phyloP scores from a whole-genome alignment of 2,113 vertebrate species.

The Ginglymostoma cirratum region DNA sequence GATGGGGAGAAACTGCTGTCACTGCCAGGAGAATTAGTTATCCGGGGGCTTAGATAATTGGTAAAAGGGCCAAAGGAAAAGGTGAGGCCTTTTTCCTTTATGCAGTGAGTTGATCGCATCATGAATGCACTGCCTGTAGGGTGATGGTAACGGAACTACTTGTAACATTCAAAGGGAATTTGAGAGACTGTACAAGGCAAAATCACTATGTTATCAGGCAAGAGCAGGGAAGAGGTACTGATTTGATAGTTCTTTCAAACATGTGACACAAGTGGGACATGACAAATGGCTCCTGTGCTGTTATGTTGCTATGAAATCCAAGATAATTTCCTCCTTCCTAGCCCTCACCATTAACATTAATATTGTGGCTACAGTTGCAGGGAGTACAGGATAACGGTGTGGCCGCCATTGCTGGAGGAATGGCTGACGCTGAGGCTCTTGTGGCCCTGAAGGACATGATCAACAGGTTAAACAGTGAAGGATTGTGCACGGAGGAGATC shows the following conservation, averaged over 20 bases:
- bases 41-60: not conserved
- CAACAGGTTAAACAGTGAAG: slow-evolving; percentile 82
- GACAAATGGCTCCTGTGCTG: not conserved
- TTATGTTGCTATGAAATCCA: not conserved
- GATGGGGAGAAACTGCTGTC: not conserved
- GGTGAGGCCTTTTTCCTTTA: not conserved
- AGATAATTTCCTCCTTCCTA: not conserved
- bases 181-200: not conserved
- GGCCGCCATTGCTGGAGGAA: slow-evolving; percentile 81
- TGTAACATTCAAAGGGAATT: not conserved
- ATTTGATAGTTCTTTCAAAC: not conserved
- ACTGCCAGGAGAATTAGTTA: not conserved
- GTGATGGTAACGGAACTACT: not conserved
- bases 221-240: not conserved
- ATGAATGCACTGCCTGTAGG: not conserved
- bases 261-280: not conserved
- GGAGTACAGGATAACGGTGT: slow-evolving; percentile 68
- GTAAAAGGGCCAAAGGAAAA: not conserved
- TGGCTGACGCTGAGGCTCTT: slow-evolving; percentile 87
- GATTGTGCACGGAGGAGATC: slow-evolving; percentile 85
- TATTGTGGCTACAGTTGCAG: slow-evolving; percentile 68
- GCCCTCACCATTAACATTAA: not conserved
- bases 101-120: not conserved
- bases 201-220: not conserved
- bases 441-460: slow-evolving; percentile 86